These are phyloP conservation scores for Forpus xanthops DNA, from an alignment of 2,797 vertebrate species.

Conservation along the genomic window DNA sequence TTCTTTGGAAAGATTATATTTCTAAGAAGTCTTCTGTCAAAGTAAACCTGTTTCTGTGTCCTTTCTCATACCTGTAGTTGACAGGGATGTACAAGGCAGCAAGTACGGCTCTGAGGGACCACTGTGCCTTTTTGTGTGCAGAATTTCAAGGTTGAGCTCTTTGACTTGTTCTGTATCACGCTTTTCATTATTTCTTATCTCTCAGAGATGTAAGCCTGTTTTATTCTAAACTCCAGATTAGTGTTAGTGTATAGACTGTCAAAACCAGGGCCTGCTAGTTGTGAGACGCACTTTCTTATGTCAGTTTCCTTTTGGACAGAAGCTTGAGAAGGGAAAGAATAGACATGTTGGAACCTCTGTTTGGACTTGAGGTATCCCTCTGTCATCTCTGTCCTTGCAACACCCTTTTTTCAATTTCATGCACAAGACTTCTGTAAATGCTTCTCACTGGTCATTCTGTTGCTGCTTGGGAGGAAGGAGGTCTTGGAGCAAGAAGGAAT, in stretches of 20 bases:
- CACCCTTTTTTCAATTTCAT: neutral
- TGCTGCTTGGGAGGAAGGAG: neutral
- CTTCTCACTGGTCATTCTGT: neutral
- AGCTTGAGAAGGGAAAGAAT: neutral
- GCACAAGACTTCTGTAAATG: neutral
- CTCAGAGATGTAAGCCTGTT: neutral
- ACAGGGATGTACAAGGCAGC: neutral
- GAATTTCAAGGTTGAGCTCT: neutral
- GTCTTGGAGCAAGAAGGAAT: neutral
- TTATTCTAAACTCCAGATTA: neutral
- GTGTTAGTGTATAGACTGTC: neutral
- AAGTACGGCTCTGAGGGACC: neutral
- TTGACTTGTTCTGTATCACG: neutral
- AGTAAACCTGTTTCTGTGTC: neutral
- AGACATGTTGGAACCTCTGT: neutral
- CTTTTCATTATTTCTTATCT: neutral
- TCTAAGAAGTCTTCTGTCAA: neutral
- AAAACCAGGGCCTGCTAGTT: neutral
- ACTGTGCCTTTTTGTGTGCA: neutral
- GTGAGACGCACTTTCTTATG: neutral
- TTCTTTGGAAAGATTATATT: neutral
- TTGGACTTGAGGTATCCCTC: neutral
- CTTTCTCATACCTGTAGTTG: neutral
- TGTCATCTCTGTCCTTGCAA: neutral
- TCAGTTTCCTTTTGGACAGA: neutral